A percentile compares a stretch with the other conserved stretches of the same genome.
These are phyloP conservation scores for Uropetala carovei DNA, from an alignment of 2,888 invertebrate genomes.

Conservation along the genomic window DNA sequence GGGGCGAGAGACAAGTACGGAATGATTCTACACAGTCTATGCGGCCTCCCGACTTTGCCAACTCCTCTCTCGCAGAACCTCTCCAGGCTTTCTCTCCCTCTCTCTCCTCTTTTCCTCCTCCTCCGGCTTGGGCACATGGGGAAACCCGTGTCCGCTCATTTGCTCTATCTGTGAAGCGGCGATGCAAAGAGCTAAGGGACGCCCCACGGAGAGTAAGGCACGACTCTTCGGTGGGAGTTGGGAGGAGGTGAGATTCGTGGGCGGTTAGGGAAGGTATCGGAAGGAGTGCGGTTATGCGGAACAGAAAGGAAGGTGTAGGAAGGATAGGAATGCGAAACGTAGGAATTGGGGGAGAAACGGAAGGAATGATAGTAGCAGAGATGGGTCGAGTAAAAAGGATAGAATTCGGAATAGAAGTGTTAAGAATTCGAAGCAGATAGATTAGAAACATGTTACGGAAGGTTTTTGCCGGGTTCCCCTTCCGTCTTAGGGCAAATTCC, in stretches of 20 bases:
- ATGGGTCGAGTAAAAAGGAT: too few species aligned
- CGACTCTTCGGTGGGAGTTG: neutral
- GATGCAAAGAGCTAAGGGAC: neutral
- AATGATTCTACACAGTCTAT: too few species aligned
- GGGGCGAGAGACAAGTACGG: too few species aligned
- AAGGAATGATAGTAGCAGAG: too few species aligned
- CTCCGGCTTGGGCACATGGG: neutral
- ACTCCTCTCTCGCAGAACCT: neutral
- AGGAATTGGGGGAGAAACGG: too few species aligned
- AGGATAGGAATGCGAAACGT: neutral
- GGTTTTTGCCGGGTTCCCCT: too few species aligned
- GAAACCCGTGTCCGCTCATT: slow-evolving; percentile 28
- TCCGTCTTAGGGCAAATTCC: too few species aligned
- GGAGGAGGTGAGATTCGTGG: neutral
- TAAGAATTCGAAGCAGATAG: too few species aligned
- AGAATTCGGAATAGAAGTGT: too few species aligned
- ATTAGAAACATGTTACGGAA: too few species aligned
- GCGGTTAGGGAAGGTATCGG: neutral
- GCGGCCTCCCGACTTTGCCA: neutral
- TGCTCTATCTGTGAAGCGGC: neutral
- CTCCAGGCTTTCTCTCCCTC: neutral
- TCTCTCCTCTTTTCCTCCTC: neutral
- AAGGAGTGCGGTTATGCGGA: neutral
- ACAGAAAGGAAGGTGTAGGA: neutral
- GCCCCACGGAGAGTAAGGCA: neutral